Percentiles rank a stretch among this genome's conserved stretches.
Evolutionary conservation across 2,113 vertebrate species (phyloP).

Genomic region (Phyllostomus discolor): DNA sequence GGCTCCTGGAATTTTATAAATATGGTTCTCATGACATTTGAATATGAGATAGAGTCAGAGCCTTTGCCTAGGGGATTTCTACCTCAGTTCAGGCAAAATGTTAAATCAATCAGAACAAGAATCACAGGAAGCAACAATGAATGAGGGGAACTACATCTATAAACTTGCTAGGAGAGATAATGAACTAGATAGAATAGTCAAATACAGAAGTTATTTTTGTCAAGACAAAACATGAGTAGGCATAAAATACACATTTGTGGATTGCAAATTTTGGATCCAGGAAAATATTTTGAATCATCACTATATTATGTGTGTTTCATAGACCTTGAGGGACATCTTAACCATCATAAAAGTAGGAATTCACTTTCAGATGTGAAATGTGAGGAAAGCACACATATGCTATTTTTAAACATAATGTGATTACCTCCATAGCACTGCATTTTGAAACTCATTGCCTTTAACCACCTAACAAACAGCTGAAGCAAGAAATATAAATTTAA

Average conservation of each 20-base stretch:
- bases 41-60: not conserved
- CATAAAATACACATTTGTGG: not conserved
- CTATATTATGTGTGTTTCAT: not conserved
- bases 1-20: not conserved
- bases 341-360: not conserved
- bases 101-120: not conserved
- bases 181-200: not conserved
- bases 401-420: not conserved
- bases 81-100: not conserved
- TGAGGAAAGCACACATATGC: not conserved
- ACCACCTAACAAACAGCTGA: not conserved
- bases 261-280: not conserved
- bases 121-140: not conserved
- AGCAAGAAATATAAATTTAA: constrained; percentile 19
- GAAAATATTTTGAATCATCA: constrained; percentile 29
- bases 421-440: not conserved
- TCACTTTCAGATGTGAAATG: not conserved
- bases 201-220: not conserved
- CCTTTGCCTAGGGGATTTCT: not conserved
- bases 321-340: not conserved
- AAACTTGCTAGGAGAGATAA: not conserved
- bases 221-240: not conserved
- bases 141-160: not conserved
- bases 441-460: constrained; percentile 27
- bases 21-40: not conserved